A percentile compares a stretch with the other conserved stretches of the same genome.
phyloP scores from a whole-genome alignment of 2,113 vertebrate genomes.

The Scalopus aquaticus region DNA sequence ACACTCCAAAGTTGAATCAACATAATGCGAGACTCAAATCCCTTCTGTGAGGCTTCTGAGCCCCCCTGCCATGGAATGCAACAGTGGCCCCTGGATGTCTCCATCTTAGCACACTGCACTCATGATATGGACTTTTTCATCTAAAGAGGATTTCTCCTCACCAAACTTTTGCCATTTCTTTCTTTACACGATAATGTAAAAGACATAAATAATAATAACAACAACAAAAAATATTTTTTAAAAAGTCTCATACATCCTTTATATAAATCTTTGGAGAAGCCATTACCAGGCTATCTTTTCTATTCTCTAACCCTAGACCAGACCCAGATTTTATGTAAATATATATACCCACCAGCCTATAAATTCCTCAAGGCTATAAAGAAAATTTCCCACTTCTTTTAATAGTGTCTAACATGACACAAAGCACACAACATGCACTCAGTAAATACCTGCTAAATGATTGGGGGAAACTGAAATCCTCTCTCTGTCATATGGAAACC shows the following conservation, averaged over 20 bases:
- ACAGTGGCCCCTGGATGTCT: background rate
- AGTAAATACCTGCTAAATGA: slow-evolving; percentile 48
- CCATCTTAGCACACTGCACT: slow-evolving; percentile 18
- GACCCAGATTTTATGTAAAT: background rate
- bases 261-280: slow-evolving; percentile 37
- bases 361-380: background rate
- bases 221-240: no score
- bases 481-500: background rate
- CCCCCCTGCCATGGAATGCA: background rate
- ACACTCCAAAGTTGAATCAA: slow-evolving; percentile 4
- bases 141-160: slow-evolving; percentile 24
- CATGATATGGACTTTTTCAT: slow-evolving; percentile 25
- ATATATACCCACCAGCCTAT: background rate
- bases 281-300: slow-evolving; percentile 25
- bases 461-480: slow-evolving; percentile 24
- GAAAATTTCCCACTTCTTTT: slow-evolving; percentile 20
- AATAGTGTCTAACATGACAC: slow-evolving; percentile 36
- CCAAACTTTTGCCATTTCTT: slow-evolving; percentile 9
- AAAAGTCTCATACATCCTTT: background rate
- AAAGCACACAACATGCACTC: background rate
- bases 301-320: slow-evolving; percentile 37
- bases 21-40: slow-evolving; percentile 15
- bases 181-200: no score
- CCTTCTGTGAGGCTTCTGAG: slow-evolving; percentile 15
- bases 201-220: no score